Base-by-base conservation (phyloP, 2,113 vertebrate species). In the Pollachius pollachius region DNA sequence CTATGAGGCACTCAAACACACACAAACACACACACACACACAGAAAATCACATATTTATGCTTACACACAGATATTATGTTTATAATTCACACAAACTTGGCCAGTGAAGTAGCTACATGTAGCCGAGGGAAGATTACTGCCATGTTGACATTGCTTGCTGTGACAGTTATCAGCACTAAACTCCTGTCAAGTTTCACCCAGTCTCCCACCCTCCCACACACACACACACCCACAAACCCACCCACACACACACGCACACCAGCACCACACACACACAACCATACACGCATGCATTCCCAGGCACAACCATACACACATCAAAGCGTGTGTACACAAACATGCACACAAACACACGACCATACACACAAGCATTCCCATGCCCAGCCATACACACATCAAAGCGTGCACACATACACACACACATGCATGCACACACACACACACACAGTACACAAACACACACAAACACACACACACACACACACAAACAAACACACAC, bases 111-210 rank as follows among this genome's bases (percentile, higher is more conserved):
- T 30, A 30, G 30, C 30, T 30, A 30, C 30, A 30, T 30, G 4
- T 30, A 30, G 30, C 30, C 30, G 30, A 30, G 5, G 41, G 8
- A 48, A 48, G 41, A 48, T 13, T 9, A 9, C 41, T 48, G 41
- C 41, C 61, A 64, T 0, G 65, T 77, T 80, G 73, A 74, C 75
- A 75, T 81, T 74, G 79, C 72, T 77, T 74, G 19, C 84, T 12
- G 0, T 65, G 81, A 78, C 71, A 80, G 84, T 87, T 81, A 80
- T 81, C 81, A 79, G 79, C 15, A 63, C 80, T 88, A 89, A 89
- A 89, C 87, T 90, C 81, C 88, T 89, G 87, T 89, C 88, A 89
- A 75, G 75, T 85, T 80, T 82, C 69, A 82, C 89, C 83, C 79
- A 56, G 68, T 19, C 70, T n/a, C 62, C 72, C 70, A 23, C 68